Percentiles rank a stretch among this genome's conserved stretches.
Conservation (phyloP, 2,888 invertebrate species). For the Spilosoma lubricipeda region DNA sequence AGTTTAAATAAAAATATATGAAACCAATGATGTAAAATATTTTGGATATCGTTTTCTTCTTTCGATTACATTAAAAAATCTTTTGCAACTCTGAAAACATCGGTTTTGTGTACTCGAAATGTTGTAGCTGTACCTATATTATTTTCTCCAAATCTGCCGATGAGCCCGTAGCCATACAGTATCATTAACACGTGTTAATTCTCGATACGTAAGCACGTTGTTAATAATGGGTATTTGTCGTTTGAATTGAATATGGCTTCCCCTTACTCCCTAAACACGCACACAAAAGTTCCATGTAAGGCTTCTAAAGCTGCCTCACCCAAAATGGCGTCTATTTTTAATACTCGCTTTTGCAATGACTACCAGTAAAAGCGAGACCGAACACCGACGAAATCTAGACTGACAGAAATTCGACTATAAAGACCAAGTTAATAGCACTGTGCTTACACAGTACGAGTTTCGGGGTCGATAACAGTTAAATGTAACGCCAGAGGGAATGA, state of each 20-base stretch:
- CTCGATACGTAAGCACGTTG: constrained; percentile 56
- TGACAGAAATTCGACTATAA: constrained; percentile 44
- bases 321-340: constrained; percentile 75
- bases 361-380: constrained; percentile 27
- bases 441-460: constrained; percentile 46
- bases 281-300: constrained; percentile 70
- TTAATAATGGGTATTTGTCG: constrained; percentile 62
- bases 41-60: no score
- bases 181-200: constrained; percentile 61
- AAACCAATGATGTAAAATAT: no score
- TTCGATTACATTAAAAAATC: no score
- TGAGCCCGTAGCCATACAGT: constrained; percentile 36
- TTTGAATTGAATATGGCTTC: constrained; percentile 68
- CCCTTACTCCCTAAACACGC: constrained; percentile 69
- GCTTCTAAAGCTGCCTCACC: constrained; percentile 72
- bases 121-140: background rate
- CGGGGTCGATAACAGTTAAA: constrained; percentile 58
- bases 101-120: background rate
- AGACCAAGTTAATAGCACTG: constrained; percentile 48
- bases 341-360: constrained; percentile 48
- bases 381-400: constrained; percentile 32
- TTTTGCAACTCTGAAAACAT: no score
- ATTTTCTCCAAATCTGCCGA: constrained; percentile 16
- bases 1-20: no score
- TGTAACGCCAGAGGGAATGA: constrained; percentile 40